Percentiles rank a stretch among this genome's conserved stretches.
Evolutionary conservation across 2,888 invertebrate genomes (phyloP).

Genomic region (Euclidia mi): DNA sequence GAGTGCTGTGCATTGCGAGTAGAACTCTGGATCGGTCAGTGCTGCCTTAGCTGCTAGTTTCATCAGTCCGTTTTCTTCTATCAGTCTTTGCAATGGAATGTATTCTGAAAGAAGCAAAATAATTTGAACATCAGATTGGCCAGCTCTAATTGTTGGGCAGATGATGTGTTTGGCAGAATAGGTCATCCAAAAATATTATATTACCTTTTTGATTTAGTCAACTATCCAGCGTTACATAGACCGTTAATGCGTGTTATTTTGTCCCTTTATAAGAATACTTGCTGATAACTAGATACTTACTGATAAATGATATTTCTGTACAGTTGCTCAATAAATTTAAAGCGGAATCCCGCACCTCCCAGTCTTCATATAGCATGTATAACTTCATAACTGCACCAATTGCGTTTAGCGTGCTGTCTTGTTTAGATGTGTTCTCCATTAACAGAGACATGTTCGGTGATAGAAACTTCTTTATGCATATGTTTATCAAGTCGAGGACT

Average conservation of each 20-base stretch:
- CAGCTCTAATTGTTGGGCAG: no score
- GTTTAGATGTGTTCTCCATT: slow-evolving; percentile 90
- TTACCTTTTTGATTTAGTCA: no score
- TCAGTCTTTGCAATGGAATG: slow-evolving; percentile 57
- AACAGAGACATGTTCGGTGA: slow-evolving; percentile 93
- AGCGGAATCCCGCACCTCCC: slow-evolving; percentile 93
- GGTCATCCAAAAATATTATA: no score
- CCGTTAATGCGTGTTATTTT: no score
- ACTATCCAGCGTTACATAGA: no score
- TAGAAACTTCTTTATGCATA: slow-evolving; percentile 92
- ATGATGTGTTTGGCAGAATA: no score
- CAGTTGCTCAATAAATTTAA: slow-evolving; percentile 92
- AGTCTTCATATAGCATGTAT: slow-evolving; percentile 91
- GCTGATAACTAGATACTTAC: slow-evolving; percentile 88
- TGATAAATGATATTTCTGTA: slow-evolving; percentile 91
- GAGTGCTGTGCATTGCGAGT: slow-evolving; percentile 59
- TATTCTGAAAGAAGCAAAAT: slow-evolving; percentile 60
- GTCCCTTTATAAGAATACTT: no score
- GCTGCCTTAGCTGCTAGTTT: slow-evolving; percentile 54
- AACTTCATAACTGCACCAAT: slow-evolving; percentile 90
- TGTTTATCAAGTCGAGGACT: slow-evolving; percentile 91
- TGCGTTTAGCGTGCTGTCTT: slow-evolving; percentile 89
- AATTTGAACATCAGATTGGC: no score
- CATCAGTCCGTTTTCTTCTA: slow-evolving; percentile 53
- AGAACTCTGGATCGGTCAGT: slow-evolving; percentile 52